Base-by-base conservation (phyloP, 2,797 vertebrate genomes). In the Prionace glauca region DNA sequence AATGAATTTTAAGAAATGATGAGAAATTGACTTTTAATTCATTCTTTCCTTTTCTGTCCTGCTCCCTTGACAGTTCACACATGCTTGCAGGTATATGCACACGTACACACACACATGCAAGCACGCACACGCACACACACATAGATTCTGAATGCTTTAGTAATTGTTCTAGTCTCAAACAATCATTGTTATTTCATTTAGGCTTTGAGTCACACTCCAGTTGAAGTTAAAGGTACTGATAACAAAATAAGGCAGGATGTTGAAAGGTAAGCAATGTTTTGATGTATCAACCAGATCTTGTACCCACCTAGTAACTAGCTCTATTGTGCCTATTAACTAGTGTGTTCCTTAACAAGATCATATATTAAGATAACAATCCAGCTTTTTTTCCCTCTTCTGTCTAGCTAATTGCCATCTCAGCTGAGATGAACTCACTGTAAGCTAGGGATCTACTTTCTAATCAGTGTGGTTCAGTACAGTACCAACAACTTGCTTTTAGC, bases 151-250 rank as follows among this genome's bases (percentile, higher is more conserved):
- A 84, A 74, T 60, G 16, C 95, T 60, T 36, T 95, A 41, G 16
- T 32, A 7, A 45, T 22, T 20, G 8, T 86, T 1, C 32, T 62
- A 11, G 11, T 36, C 95, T 87, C 0, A 50, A 95, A 86, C 12
- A n/a, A 0, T 41, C 36, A 45, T 18, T 0, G 11, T 18, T 95
- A n/a, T 29, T 7, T 96, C 91, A 96, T 41, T 96, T 96, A 99
- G 99, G 99, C 99, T 96, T 96, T 99, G 97, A 99, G 98, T 97
- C 98, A 99, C 87, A 98, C 98, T 95, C 98, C 97, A 0, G 98
- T 99, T 81, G 98, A 99, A 96, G 98, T 99, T 50, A 97, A 96
- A 96, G 98, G 98, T 24, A 97, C 98, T 65, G 98, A 99, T 95
- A 98, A 98, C 96, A 98, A 96, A 96, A 99, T 98, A 77, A 98